A percentile compares a stretch with the other conserved stretches of the same genome.
These are phyloP conservation scores for Petromus typicus DNA, from an alignment of 2,113 vertebrate species.

Conservation along the genomic window DNA sequence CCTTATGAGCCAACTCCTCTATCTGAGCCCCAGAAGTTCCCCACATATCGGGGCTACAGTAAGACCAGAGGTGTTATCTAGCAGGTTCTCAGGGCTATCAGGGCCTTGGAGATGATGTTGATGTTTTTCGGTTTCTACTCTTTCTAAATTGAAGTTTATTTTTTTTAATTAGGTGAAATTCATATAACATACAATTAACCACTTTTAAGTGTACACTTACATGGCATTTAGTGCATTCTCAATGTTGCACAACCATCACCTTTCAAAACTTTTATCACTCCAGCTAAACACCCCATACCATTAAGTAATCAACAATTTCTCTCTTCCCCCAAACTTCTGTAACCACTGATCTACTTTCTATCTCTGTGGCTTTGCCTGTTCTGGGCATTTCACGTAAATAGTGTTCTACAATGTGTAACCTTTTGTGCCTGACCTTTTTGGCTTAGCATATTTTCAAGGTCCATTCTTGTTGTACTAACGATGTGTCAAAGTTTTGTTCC, in stretches of 20 bases:
- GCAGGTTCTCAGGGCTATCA: not conserved
- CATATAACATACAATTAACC: slow-evolving; percentile 36
- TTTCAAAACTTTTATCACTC: slow-evolving; percentile 43
- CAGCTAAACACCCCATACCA: slow-evolving; percentile 29
- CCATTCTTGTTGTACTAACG: not conserved
- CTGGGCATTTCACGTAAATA: slow-evolving; percentile 1
- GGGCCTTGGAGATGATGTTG: not conserved
- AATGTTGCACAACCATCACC: not conserved
- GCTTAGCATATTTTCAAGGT: not conserved
- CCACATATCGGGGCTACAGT: not conserved
- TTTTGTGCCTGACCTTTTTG: not conserved
- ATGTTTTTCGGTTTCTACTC: slow-evolving; percentile 17
- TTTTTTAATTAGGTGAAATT: slow-evolving; percentile 51
- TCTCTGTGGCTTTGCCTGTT: not conserved
- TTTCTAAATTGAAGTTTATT: slow-evolving; percentile 51
- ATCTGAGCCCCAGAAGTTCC: not conserved
- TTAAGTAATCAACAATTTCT: not conserved
- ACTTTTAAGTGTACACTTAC: not conserved
- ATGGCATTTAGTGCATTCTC: not conserved
- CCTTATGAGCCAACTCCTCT: not conserved
- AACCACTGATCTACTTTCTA: slow-evolving; percentile 8
- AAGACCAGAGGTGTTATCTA: not conserved
- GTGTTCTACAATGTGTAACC: not conserved
- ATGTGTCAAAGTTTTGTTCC: not conserved
- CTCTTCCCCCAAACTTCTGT: not conserved